Conservation (phyloP, 2,113 vertebrate genomes). For the Willisornis vidua region DNA sequence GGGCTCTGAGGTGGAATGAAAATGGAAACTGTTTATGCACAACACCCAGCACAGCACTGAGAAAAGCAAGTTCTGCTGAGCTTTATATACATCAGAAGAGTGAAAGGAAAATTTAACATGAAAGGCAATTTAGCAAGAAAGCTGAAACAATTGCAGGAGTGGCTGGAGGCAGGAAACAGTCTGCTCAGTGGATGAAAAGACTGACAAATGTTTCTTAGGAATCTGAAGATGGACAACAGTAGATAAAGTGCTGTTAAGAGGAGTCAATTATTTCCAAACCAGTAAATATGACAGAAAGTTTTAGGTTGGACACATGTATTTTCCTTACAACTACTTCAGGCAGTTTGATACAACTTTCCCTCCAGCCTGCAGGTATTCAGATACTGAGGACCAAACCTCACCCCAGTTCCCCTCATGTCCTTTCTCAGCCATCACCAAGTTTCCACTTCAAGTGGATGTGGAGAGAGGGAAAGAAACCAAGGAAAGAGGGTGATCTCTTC, state of each 20-base stretch:
- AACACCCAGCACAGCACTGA: neutral
- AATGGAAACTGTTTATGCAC: neutral
- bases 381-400: neutral
- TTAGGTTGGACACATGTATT: neutral
- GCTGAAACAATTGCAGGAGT: neutral
- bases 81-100: neutral
- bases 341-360: neutral
- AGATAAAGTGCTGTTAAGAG: neutral
- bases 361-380: neutral
- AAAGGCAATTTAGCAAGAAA: neutral
- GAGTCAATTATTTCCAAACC: neutral
- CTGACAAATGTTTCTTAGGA: neutral
- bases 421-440: neutral
- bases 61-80: neutral
- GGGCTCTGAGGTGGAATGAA: neutral
- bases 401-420: neutral
- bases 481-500: neutral
- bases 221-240: neutral
- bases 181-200: neutral
- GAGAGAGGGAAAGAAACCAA: neutral
- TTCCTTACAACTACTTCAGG: neutral
- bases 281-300: neutral
- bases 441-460: neutral
- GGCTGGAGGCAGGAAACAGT: neutral
- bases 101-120: neutral